These are phyloP conservation scores for Bombus impatiens DNA, from an alignment of 1,140 invertebrate species.

Conservation along the genomic window DNA sequence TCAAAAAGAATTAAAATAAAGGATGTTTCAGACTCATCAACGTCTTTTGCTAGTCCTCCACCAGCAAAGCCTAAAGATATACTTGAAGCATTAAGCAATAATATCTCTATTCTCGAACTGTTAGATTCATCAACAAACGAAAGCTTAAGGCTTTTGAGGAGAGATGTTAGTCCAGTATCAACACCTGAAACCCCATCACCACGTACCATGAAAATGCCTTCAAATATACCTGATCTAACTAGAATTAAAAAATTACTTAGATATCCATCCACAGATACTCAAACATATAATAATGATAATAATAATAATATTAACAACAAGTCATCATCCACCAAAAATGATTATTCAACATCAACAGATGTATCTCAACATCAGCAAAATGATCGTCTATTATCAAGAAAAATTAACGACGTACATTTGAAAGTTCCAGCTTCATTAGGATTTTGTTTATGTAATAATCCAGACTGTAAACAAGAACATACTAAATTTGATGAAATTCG, in stretches of 20 bases:
- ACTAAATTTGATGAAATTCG: conserved; percentile 57
- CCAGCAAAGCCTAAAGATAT: conserved; percentile 51
- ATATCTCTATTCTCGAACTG: conserved; percentile 75
- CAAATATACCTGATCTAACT: conserved; percentile 71
- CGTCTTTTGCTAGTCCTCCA: conserved; percentile 78
- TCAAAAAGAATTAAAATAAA: conserved; percentile 61
- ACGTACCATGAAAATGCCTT: conserved; percentile 75
- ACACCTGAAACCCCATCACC: conserved; percentile 80
- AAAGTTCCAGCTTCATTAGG: conserved; percentile 14
- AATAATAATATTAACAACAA: conserved; percentile 16
- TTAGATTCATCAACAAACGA: conserved; percentile 71
- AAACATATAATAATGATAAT: conserved; percentile 17
- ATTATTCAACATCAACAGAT: conserved; percentile 52
- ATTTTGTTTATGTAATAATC: conserved; percentile 72
- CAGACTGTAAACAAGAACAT: conserved; percentile 71
- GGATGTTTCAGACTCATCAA: conserved; percentile 77
- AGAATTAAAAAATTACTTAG: conserved; percentile 63
- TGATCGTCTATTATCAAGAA: background rate
- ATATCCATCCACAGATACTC: conserved; percentile 33
- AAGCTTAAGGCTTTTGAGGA: conserved; percentile 36
- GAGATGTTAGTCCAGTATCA: conserved; percentile 75
- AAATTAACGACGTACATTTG: background rate
- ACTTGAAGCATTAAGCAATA: conserved; percentile 48
- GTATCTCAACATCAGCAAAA: conserved; percentile 16
- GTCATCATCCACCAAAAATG: conserved; percentile 34